Evolutionary conservation across 2,113 vertebrate species (phyloP), one percentile per base, ranked within the genome.

Genomic region (Trematocara macrostoma): DNA sequence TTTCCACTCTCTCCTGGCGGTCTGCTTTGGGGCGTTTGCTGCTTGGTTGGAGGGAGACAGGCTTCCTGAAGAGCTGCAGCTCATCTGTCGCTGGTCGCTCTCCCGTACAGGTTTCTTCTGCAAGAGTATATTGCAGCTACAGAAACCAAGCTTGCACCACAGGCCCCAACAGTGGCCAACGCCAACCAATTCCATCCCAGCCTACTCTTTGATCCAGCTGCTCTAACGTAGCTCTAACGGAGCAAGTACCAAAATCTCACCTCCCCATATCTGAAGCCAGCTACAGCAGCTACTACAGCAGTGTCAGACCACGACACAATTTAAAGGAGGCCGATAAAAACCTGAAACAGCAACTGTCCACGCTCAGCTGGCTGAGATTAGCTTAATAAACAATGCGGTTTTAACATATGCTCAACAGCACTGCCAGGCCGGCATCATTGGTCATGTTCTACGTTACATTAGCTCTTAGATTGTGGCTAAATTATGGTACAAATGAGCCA

Each of bases 41-140:
- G 97, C 93, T 94, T 97, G 97, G 96, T 96, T 97, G 94, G 94
- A 93, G 89, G 98, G 98, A 88, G 98, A 97, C 92, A 97, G 96
- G 94, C 97, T 97, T 97, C 98, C 97, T 79, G 97, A 97, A 82
- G 97, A 98, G 96, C 97, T 97, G 97, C 97, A 97, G 96, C 97
- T 98, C 95, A 97, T 95, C 97, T 97, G 98, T 96, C 97, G 98
- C 97, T 97, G 97, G 97, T 97, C 94, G 94, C 97, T 99, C 96
- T 99, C 99, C 91, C 99, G 97, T 67, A 96, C 97, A 56, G 97
- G 97, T 94, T 97, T 99, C 97, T 98, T 99, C 99, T 99, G 98
- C 94, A 99, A 98, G 97, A 97, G 95, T 97, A 98, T 97, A 99
- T 97, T 90, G 97, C 90, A 98, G 97, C 97, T 98, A 97, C 97